These are phyloP conservation scores for Euproctis similis DNA, from an alignment of 2,888 invertebrate genomes.

Conservation along the genomic window DNA sequence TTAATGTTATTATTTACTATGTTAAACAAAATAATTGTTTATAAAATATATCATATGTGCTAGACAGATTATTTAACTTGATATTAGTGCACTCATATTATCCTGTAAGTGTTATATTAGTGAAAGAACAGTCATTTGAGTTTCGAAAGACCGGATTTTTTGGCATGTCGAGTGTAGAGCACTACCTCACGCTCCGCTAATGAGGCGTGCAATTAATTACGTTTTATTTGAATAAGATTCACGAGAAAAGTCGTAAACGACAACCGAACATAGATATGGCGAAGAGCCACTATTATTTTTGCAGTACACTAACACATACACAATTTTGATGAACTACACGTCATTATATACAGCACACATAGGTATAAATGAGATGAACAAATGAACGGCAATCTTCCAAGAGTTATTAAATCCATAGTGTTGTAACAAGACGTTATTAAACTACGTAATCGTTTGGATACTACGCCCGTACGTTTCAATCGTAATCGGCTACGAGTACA, in stretches of 20 bases:
- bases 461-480: conserved; percentile 1
- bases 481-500: conserved; percentile 1
- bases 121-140: too few relatives aligned
- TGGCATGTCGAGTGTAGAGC: too few relatives aligned
- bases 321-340: background rate
- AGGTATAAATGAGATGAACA: background rate
- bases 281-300: conserved; percentile 1
- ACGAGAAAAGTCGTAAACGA: background rate
- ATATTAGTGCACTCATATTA: too few relatives aligned
- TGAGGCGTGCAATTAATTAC: too few relatives aligned
- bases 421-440: conserved; percentile 5
- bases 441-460: conserved; percentile 2
- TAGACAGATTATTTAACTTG: too few relatives aligned
- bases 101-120: too few relatives aligned
- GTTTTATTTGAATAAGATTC: too few relatives aligned
- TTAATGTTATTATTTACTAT: too few relatives aligned
- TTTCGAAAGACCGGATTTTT: too few relatives aligned
- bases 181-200: too few relatives aligned
- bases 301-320: background rate
- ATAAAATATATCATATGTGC: too few relatives aligned
- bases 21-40: too few relatives aligned
- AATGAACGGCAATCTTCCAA: conserved; percentile 1
- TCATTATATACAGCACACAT: background rate
- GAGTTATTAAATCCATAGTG: conserved; percentile 3
- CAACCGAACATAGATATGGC: conserved; percentile 1